A percentile compares a stretch with the other conserved stretches of the same genome.
Conservation (phyloP, 2,113 vertebrate species). For the Gambusia holbrooki region DNA sequence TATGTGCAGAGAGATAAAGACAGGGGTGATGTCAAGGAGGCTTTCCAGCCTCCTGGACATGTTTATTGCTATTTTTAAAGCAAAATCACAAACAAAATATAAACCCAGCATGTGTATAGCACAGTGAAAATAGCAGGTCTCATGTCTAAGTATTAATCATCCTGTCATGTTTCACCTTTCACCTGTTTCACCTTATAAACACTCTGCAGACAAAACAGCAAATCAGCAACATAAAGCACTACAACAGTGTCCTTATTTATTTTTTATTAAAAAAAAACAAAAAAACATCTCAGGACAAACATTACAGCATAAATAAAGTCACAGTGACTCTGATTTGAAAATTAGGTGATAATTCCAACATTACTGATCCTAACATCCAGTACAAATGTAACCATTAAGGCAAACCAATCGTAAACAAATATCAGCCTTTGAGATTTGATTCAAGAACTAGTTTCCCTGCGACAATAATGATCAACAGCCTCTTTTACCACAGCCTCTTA, state of each 20-base stretch:
- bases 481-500: neutral
- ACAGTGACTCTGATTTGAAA: neutral
- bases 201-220: neutral
- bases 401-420: too few species aligned
- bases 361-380: neutral
- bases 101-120: too few species aligned
- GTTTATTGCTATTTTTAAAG: too few species aligned
- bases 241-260: neutral
- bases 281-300: neutral
- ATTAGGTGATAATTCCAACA: neutral
- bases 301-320: neutral
- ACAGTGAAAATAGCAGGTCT: neutral
- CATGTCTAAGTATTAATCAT: conserved; percentile 6
- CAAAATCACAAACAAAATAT: too few species aligned
- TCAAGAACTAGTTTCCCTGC: neutral
- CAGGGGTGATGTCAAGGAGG: neutral
- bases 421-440: too few species aligned
- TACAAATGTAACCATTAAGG: too few species aligned
- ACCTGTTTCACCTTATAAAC: conserved; percentile 14
- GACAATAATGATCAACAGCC: neutral
- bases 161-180: conserved; percentile 17
- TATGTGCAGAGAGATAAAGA: neutral
- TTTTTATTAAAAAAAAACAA: too few species aligned
- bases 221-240: neutral
- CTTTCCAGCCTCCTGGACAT: too few species aligned